phyloP scores from a whole-genome alignment of 2,797 vertebrate species.

The Lepilemur septentrionalis region DNA sequence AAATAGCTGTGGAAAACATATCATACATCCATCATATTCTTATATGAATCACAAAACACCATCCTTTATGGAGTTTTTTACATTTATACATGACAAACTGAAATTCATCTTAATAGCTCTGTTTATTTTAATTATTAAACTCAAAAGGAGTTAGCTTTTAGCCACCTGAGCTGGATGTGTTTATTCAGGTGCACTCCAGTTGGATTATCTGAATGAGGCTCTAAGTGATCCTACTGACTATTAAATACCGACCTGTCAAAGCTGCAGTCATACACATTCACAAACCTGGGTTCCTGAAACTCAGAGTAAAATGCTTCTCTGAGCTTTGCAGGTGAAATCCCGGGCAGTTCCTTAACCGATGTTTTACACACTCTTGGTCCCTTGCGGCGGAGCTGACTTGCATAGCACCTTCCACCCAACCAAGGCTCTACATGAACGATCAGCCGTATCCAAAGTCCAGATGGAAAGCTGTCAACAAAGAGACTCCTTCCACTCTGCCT shows the following conservation, averaged over 20 bases:
- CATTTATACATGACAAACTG: constrained; percentile 65
- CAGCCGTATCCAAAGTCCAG: constrained; percentile 72
- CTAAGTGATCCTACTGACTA: constrained; percentile 71
- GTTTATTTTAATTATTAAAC: constrained; percentile 76
- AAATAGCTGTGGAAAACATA: constrained; percentile 66
- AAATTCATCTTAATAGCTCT: constrained; percentile 45
- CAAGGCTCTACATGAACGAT: neutral
- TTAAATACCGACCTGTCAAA: constrained; percentile 54
- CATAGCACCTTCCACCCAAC: constrained; percentile 29
- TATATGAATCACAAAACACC: constrained; percentile 55
- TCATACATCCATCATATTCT: constrained; percentile 51
- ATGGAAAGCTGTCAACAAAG: constrained; percentile 79
- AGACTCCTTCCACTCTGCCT: constrained; percentile 60
- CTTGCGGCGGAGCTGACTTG: neutral
- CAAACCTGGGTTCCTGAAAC: neutral
- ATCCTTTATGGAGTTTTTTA: constrained; percentile 40
- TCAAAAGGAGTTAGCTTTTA: constrained; percentile 33
- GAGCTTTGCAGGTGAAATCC: neutral
- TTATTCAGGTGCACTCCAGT: constrained; percentile 75
- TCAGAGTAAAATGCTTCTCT: neutral
- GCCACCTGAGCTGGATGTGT: constrained; percentile 62
- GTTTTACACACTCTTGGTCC: neutral
- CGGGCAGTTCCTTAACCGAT: neutral
- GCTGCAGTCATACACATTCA: constrained; percentile 47
- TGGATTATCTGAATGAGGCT: constrained; percentile 69